These are phyloP conservation scores for Conus betulinus DNA, from an alignment of 1,140 invertebrate species.

Conservation along the genomic window DNA sequence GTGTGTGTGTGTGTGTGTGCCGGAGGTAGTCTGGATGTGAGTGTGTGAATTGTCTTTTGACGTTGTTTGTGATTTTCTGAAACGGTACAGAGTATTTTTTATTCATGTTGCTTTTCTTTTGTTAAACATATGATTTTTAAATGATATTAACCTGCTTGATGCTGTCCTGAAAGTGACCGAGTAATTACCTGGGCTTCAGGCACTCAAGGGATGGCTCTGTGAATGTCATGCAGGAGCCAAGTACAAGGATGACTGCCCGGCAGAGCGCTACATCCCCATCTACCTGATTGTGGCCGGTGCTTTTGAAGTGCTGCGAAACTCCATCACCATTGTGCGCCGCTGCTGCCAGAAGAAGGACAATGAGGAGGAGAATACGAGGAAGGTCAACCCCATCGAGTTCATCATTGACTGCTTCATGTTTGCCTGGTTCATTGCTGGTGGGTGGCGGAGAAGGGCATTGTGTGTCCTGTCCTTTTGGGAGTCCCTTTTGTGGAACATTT, in stretches of 20 bases:
- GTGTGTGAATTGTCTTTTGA: too few species aligned
- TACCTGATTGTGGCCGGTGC: conserved; percentile 89
- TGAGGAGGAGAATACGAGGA: conserved; percentile 76
- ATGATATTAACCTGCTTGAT: too few species aligned
- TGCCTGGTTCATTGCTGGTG: conserved; percentile 73
- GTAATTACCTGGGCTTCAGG: neutral
- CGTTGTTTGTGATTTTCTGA: too few species aligned
- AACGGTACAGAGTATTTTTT: too few species aligned
- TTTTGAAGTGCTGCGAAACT: conserved; percentile 83
- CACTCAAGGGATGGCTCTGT: neutral
- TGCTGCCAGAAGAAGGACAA: conserved; percentile 78
- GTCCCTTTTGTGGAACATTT: too few species aligned
- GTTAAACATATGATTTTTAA: neutral
- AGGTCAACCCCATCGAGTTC: conserved; percentile 80
- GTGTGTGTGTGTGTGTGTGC: too few species aligned
- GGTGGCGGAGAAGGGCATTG: neutral
- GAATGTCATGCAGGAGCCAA: conserved; percentile 76
- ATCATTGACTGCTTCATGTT: conserved; percentile 83
- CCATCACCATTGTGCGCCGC: conserved; percentile 80
- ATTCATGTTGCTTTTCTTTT: neutral
- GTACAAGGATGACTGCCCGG: conserved; percentile 86
- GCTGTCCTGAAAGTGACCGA: neutral
- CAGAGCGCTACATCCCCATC: conserved; percentile 86
- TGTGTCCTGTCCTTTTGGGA: too few species aligned
- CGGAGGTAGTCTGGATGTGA: too few species aligned